Evolutionary conservation across 2,888 invertebrate genomes (phyloP), one percentile per base, ranked within the genome.

Genomic region (Xestia xanthographa): DNA sequence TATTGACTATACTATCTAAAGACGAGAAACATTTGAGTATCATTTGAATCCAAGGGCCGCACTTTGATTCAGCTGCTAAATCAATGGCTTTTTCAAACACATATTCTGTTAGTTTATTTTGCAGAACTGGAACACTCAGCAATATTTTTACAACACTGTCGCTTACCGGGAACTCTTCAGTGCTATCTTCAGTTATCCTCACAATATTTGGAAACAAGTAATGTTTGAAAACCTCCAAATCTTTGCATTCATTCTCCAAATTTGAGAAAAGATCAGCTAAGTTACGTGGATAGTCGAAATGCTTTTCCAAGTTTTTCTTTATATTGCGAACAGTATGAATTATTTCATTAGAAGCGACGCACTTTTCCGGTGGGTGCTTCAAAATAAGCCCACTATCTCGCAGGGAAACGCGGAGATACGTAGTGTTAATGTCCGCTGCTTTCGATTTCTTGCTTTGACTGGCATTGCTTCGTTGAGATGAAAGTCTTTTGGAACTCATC

Each of bases 11-110:
- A 86, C 93, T 95, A 84, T 97, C 97, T 65, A 98, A 94, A 82
- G 97, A 97, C 38, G 97, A 97, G 78, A 98, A 95, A 81, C 98
- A 97, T 84, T 97, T 97, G 41, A 98, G 89, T 85, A 98, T 95
- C 89, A 97, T 94, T 70, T 97, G 96, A 58, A 98, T 95, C 95
- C 95, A 94, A 88, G 96, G 94, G 90, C 97, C 91, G 84, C 94
- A 95, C 94, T 92, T 93, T 71, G 95, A 96, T 77, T 97, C 96
- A 45, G 96, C 94, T 3, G 97, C 97, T 77, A 97, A 93, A 85
- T 97, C 97, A 62, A 97, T 97, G 43, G 97, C 97, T 93, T 97
- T 97, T 79, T 97, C 97, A 81, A 98, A 94, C 34, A 98, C 92
- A 77, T 97, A 96, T 69, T 97, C 97, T 14, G 97, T 95, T 5